These are phyloP conservation scores for Eilema griseolum DNA, from an alignment of 2,888 invertebrate species.

Conservation along the genomic window DNA sequence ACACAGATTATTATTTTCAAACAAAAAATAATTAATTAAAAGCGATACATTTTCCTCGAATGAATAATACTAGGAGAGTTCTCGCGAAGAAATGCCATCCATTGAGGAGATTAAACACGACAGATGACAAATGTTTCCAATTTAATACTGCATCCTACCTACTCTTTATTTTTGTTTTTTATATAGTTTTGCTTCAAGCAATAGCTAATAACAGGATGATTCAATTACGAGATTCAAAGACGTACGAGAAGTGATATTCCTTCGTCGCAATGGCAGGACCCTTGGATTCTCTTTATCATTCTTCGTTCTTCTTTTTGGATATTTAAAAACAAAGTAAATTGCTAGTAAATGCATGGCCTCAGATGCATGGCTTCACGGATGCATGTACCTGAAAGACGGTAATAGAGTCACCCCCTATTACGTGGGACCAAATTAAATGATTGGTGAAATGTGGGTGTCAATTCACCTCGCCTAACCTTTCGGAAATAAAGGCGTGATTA, in stretches of 20 bases:
- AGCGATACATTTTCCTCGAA: conserved; percentile 36
- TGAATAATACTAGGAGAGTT: conserved; percentile 38
- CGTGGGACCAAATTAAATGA: no score
- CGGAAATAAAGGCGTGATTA: no score
- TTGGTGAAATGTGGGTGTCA: no score
- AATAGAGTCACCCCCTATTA: no score
- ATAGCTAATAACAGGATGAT: background rate
- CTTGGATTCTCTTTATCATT: no score
- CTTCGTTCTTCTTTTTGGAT: no score
- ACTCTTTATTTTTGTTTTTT: conserved; percentile 26
- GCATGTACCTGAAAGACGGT: no score
- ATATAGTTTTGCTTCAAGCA: background rate
- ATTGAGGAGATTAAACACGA: conserved; percentile 48
- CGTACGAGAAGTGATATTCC: background rate
- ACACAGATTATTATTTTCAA: conserved; percentile 17
- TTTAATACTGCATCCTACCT: conserved; percentile 32
- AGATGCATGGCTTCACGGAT: no score
- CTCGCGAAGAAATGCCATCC: conserved; percentile 30
- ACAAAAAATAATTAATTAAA: conserved; percentile 43
- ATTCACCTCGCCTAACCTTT: no score
- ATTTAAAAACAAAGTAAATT: no score
- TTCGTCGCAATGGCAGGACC: no score
- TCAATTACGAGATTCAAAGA: background rate
- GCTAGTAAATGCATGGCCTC: no score
- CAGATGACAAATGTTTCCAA: conserved; percentile 45